Base-by-base conservation (phyloP, 2,113 vertebrate genomes). In the Chascanopsetta lugubris region DNA sequence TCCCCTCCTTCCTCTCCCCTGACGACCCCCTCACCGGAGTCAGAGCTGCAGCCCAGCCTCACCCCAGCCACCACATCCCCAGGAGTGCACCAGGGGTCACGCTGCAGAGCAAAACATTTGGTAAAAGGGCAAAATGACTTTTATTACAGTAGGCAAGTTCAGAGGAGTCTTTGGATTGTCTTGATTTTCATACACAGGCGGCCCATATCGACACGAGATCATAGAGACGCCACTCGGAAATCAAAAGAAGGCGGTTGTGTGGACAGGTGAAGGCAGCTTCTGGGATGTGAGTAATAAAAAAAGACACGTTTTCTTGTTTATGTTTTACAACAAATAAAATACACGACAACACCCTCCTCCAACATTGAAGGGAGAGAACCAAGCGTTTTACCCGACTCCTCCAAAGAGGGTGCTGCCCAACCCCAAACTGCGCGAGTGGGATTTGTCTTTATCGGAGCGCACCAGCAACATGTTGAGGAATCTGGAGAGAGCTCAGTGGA, bases 161-260 rank as follows among this genome's bases (percentile, higher is more conserved):
- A 34, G 7, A 51, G 5, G 75, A 7, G 21, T 61, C 26, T 59
- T 36, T 13, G 56, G 49, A 15, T 42, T 49, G 12, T 45, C 6
- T 57, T 54, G 22, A 27, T 50, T 50, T 21, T 30, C 15, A 42
- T 38, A 61, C 75, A 11, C 76, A 96, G 94, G 91, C 75, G 78
- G 80, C 83, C 85, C 92, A 29, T 93, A 89, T 21, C 92, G 91
- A 79, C 88, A 90, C 15, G 92, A 97, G 78, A 53, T 90, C 56
- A 40, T 93, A 38, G 61, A 85, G 43, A 46, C 81, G 48, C 81
- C 86, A 10, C 57, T 60, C 24, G 82, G 85, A 56, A 92, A 82
- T 36, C 79, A 62, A 55, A 92, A 90, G 74, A 75, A 78, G 56
- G 74, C 82, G 45, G 56, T 92, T 36, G 62, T 0, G 1, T 93